A percentile compares a stretch with the other conserved stretches of the same genome.
Conservation (phyloP, 2,888 invertebrate genomes). For the Mimas tiliae region DNA sequence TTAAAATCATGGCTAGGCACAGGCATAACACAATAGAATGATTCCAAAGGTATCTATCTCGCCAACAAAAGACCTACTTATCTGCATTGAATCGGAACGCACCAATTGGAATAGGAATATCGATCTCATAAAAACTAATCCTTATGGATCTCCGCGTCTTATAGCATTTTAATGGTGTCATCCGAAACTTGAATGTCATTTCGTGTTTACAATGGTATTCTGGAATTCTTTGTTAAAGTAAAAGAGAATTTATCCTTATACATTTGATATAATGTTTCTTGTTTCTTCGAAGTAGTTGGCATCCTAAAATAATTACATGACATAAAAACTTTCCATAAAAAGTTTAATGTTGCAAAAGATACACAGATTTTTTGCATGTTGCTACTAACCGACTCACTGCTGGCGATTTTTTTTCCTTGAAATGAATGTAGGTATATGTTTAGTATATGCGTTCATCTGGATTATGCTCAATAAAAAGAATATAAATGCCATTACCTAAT, state of each 20-base stretch:
- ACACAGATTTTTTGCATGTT: too few species aligned
- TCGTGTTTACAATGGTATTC: neutral
- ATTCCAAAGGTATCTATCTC: conserved; percentile 44
- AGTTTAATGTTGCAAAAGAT: neutral
- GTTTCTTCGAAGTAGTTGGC: neutral
- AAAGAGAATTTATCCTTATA: neutral
- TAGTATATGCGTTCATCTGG: too few species aligned
- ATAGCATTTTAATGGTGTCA: conserved; percentile 11
- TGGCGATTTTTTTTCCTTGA: neutral
- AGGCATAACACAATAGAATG: conserved; percentile 37
- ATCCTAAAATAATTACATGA: conserved; percentile 4
- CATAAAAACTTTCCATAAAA: neutral
- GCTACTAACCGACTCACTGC: neutral
- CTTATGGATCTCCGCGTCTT: conserved; percentile 12
- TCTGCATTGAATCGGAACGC: conserved; percentile 44
- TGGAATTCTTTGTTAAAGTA: neutral
- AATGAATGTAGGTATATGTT: too few species aligned
- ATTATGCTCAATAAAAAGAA: neutral
- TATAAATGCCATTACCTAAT: neutral
- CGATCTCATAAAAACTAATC: conserved; percentile 35
- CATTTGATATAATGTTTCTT: neutral
- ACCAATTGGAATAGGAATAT: conserved; percentile 38
- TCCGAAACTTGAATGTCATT: conserved; percentile 7
- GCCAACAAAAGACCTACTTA: conserved; percentile 43
- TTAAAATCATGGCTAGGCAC: conserved; percentile 35